Evolutionary conservation across 2,797 vertebrate genomes (phyloP), one percentile per base, ranked within the genome.

Genomic region (Oreochromis grahami): DNA sequence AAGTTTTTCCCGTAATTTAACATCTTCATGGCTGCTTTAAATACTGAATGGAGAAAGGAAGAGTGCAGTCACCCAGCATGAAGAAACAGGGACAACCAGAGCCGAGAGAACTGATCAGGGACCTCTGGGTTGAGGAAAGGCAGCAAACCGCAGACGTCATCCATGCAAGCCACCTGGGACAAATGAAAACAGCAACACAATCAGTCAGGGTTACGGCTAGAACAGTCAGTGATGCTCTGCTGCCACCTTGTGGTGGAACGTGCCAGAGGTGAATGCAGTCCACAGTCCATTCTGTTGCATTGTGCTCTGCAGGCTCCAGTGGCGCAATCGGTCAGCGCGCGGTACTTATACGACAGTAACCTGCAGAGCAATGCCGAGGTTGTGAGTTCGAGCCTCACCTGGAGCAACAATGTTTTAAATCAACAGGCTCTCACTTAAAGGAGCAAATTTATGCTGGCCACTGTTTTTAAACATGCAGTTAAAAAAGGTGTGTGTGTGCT

Each of bases 41-140:
- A 79, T 10, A 55, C 19, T 3, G 7, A 63, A 3, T 12, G 8
- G 15, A 17, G 6, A 45, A 36, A 6, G 52, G 5, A 9, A 26
- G 9, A 72, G 34, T 72, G n/a, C 5, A 77, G 17, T 97, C 95
- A 98, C 98, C 98, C 98, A 43, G 98, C 98, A 3, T 99, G 98
- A 58, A 99, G 96, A 94, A 99, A 99, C 70, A 99, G 97, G 0
- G 99, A 99, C 80, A 99, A 96, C 98, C 98, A 99, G 79, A 99
- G 97, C 78, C 98, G 95, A 93, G 99, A 99, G 91, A 99, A 98
- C 97, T 99, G 99, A 93, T 99, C 98, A 7, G 99, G 99, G 90
- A 98, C 94, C 87, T 99, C 98, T 0, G 98, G 98, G 91, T 99
- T 99, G 84, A 99, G 97, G 89, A 99, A 99, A 86, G 98, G 98